Conservation (phyloP, 2,113 vertebrate species). For the Pterocles gutturalis region DNA sequence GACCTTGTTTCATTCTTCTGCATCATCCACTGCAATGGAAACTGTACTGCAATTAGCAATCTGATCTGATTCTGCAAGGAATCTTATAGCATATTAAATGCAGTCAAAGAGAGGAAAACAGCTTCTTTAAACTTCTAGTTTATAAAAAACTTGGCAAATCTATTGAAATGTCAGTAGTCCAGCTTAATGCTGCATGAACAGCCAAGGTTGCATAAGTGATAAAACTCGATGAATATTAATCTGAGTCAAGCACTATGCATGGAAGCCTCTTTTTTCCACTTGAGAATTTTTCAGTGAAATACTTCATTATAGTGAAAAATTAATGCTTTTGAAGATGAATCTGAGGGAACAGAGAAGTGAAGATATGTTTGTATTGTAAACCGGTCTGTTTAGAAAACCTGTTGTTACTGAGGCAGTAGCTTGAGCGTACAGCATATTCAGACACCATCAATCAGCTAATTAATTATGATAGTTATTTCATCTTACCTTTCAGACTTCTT, state of each 20-base stretch:
- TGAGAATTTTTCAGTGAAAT: not conserved
- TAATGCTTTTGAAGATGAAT: not conserved
- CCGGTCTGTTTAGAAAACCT: not conserved
- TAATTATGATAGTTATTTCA: not conserved
- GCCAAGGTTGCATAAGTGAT: not conserved
- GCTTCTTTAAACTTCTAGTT: not conserved
- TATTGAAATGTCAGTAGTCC: not conserved
- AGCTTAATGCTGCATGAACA: not conserved
- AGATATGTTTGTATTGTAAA: not conserved
- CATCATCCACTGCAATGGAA: not conserved
- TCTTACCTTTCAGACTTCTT: not conserved
- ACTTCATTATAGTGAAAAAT: not conserved
- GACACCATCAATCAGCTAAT: not conserved
- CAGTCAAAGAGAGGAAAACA: not conserved
- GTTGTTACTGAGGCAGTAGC: not conserved
- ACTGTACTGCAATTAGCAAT: not conserved
- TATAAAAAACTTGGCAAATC: conserved; percentile 4
- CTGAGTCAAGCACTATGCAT: not conserved
- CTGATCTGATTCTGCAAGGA: not conserved
- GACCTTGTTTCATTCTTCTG: not conserved
- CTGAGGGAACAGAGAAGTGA: not conserved
- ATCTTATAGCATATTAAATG: not conserved
- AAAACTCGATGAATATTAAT: conserved; percentile 6
- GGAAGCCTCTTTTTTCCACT: not conserved
- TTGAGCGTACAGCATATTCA: not conserved